A percentile compares a stretch with the other conserved stretches of the same genome.
Conservation (phyloP, 2,113 vertebrate species). For the Gnathochromis pfefferi region DNA sequence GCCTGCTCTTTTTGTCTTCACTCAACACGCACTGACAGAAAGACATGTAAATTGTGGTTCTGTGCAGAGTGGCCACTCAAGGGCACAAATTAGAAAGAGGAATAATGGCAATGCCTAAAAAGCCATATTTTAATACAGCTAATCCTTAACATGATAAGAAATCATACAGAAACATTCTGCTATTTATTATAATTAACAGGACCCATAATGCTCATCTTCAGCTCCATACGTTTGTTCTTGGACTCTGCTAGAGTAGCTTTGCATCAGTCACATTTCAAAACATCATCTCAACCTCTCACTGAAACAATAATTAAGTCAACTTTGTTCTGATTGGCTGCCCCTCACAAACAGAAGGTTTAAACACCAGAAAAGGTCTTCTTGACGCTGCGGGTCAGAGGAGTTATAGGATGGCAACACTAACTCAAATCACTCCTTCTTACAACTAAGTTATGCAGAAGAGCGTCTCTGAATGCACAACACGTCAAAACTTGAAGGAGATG, state of each 20-base stretch:
- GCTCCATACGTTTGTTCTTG: not conserved
- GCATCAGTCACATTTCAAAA: not conserved
- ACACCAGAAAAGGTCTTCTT: not conserved
- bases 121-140: not conserved
- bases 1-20: conserved; percentile 61
- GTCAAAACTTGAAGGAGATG: not conserved
- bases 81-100: not conserved
- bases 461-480: not conserved
- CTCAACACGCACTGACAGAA: conserved; percentile 15
- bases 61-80: not conserved
- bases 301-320: not conserved
- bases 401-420: not conserved
- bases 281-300: not conserved
- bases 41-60: not conserved
- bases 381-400: not conserved
- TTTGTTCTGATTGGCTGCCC: not conserved
- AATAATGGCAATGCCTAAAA: not conserved
- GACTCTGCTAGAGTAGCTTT: not conserved
- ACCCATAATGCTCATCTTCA: not conserved
- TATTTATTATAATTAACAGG: not conserved
- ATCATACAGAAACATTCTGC: not conserved
- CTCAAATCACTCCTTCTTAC: not conserved
- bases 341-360: not conserved
- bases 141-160: not conserved
- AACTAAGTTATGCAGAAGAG: not conserved